A percentile compares a stretch with the other conserved stretches of the same genome.
Evolutionary conservation across 2,888 invertebrate genomes (phyloP).

Genomic region (Acronicta aceris): DNA sequence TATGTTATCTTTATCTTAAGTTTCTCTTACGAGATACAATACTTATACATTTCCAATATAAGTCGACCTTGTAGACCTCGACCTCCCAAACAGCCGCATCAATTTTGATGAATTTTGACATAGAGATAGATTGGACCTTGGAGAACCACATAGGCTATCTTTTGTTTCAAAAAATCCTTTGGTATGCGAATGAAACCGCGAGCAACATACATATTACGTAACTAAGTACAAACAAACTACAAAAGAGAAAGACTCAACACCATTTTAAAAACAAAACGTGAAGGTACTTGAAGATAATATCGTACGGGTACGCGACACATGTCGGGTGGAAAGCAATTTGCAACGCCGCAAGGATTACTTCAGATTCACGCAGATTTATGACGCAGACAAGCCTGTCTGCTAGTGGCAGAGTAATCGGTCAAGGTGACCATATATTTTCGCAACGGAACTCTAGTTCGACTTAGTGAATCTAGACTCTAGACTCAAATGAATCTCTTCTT

Average conservation of each 20-base stretch:
- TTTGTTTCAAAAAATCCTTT: too few relatives aligned
- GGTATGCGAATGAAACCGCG: too few relatives aligned
- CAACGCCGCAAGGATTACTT: slow-evolving; percentile 28
- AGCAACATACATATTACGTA: neutral
- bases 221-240: neutral
- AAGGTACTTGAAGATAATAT: slow-evolving; percentile 6
- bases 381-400: slow-evolving; percentile 39
- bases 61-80: too few relatives aligned
- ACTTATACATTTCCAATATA: too few relatives aligned
- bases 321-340: slow-evolving; percentile 37
- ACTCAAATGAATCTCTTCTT: neutral
- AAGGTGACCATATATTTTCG: slow-evolving; percentile 17
- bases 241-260: neutral
- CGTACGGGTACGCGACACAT: slow-evolving; percentile 21
- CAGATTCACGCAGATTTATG: slow-evolving; percentile 28
- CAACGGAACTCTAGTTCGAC: slow-evolving; percentile 10
- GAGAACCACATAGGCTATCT: too few relatives aligned
- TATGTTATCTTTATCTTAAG: too few relatives aligned
- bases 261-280: neutral
- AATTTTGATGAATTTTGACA: too few relatives aligned
- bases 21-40: too few relatives aligned
- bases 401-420: slow-evolving; percentile 10
- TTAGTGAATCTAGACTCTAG: neutral
- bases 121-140: too few relatives aligned
- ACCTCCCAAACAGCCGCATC: too few relatives aligned